These are phyloP conservation scores for Lagorchestes hirsutus DNA, from an alignment of 2,797 vertebrate species.

Conservation along the genomic window DNA sequence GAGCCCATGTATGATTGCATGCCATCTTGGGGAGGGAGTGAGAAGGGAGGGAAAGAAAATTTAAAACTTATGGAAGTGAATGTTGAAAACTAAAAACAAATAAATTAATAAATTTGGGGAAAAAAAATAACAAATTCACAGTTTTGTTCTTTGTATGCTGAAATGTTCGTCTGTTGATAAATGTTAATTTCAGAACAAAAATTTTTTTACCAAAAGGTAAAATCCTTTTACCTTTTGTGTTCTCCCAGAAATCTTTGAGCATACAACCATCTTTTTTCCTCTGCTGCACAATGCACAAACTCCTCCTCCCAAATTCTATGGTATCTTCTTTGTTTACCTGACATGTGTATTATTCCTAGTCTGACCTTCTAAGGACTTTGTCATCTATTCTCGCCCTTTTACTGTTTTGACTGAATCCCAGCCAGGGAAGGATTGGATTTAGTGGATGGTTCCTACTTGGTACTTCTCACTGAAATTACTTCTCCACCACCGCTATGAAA, in stretches of 20 bases:
- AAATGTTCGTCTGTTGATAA: background rate
- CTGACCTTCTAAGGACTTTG: background rate
- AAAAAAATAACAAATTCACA: background rate
- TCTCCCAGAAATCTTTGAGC: background rate
- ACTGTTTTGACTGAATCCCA: background rate
- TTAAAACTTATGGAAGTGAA: no score
- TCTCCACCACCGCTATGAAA: background rate
- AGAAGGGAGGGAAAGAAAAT: no score
- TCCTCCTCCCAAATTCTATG: background rate
- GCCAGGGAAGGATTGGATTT: background rate
- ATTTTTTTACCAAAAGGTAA: background rate
- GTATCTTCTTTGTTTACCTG: background rate
- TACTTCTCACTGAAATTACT: background rate
- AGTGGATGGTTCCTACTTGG: background rate
- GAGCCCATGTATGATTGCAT: no score
- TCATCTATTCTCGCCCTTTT: background rate
- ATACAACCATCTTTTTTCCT: background rate
- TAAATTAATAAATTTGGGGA: no score
- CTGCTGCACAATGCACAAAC: background rate
- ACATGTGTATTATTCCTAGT: background rate
- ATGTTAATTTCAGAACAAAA: background rate
- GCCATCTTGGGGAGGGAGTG: no score
- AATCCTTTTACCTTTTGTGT: no score
- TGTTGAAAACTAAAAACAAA: no score
- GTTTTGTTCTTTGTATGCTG: background rate